These are phyloP conservation scores for Drosophila jambulina DNA, from an alignment of 1,140 invertebrate genomes.

Conservation along the genomic window DNA sequence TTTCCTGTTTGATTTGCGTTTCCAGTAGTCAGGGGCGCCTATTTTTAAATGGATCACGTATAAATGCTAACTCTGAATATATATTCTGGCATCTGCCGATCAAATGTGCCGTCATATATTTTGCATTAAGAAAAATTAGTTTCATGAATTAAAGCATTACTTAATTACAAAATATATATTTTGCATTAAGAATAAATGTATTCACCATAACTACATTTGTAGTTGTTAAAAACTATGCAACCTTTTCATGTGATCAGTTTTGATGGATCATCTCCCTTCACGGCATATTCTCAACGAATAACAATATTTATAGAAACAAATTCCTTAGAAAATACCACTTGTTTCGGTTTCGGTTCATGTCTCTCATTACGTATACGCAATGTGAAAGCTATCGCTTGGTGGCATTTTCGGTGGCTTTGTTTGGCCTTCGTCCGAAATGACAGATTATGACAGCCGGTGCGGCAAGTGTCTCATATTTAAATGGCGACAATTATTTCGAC, in stretches of 20 bases:
- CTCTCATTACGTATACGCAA: conserved; percentile 59
- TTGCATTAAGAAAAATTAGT: not conserved
- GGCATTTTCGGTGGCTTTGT: conserved; percentile 53
- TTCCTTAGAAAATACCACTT: conserved; percentile 52
- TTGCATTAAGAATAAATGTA: not conserved
- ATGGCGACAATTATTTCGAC: conserved; percentile 39
- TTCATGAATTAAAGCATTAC: too few relatives aligned
- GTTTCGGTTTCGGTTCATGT: conserved; percentile 27
- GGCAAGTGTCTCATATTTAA: conserved; percentile 62
- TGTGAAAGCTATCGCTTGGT: conserved; percentile 38
- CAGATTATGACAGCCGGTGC: conserved; percentile 77
- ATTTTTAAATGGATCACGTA: conserved; percentile 43
- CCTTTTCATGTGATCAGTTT: not conserved
- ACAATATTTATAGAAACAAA: conserved; percentile 26
- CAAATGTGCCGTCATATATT: conserved; percentile 1
- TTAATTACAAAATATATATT: not conserved
- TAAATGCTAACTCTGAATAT: conserved; percentile 10
- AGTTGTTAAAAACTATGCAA: not conserved
- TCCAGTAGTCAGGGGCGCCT: conserved; percentile 47
- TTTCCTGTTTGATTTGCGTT: conserved; percentile 18
- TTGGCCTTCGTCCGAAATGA: conserved; percentile 71
- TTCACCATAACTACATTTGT: not conserved
- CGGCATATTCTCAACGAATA: not conserved
- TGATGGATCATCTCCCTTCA: conserved; percentile 22
- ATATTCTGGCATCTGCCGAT: conserved; percentile 48